Evolutionary conservation across 1,140 invertebrate species (phyloP).

Genomic region (Euwallacea similis): DNA sequence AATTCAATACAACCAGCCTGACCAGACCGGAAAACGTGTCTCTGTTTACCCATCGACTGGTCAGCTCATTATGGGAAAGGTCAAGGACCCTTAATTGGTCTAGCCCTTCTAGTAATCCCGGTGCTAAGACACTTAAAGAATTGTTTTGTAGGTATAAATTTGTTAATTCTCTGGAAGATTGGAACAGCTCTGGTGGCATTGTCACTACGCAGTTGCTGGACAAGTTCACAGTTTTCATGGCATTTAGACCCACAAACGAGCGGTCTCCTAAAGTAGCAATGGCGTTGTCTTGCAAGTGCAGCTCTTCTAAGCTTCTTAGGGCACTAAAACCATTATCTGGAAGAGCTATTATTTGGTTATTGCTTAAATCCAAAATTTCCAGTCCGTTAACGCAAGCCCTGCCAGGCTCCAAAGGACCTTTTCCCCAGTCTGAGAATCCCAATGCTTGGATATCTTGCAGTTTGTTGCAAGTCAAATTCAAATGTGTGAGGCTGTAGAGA

Average conservation of each 20-base stretch:
- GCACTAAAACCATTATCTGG: slow-evolving; percentile 70
- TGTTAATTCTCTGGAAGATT: slow-evolving; percentile 65
- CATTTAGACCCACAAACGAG: slow-evolving; percentile 67
- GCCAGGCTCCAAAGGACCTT: slow-evolving; percentile 54
- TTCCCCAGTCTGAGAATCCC: slow-evolving; percentile 68
- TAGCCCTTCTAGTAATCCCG: slow-evolving; percentile 74
- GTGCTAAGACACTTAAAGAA: slow-evolving; percentile 72
- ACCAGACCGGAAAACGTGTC: slow-evolving; percentile 75
- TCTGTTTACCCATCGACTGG: slow-evolving; percentile 75
- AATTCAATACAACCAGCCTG: slow-evolving; percentile 72
- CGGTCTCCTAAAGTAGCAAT: slow-evolving; percentile 72
- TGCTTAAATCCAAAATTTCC: slow-evolving; percentile 72
- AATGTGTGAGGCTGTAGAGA: slow-evolving; percentile 65
- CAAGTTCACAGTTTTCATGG: slow-evolving; percentile 71
- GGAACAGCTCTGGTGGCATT: slow-evolving; percentile 74
- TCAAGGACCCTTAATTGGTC: slow-evolving; percentile 77
- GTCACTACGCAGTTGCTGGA: slow-evolving; percentile 76
- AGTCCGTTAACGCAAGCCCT: slow-evolving; percentile 66
- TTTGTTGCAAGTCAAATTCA: slow-evolving; percentile 79
- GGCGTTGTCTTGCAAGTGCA: slow-evolving; percentile 74
- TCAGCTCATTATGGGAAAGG: slow-evolving; percentile 75
- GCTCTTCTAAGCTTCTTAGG: slow-evolving; percentile 64
- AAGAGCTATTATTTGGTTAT: slow-evolving; percentile 70
- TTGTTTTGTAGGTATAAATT: slow-evolving; percentile 81
- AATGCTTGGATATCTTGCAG: slow-evolving; percentile 73